Evolutionary conservation across 2,888 invertebrate genomes (phyloP).

Genomic region (Beris chalybata): DNA sequence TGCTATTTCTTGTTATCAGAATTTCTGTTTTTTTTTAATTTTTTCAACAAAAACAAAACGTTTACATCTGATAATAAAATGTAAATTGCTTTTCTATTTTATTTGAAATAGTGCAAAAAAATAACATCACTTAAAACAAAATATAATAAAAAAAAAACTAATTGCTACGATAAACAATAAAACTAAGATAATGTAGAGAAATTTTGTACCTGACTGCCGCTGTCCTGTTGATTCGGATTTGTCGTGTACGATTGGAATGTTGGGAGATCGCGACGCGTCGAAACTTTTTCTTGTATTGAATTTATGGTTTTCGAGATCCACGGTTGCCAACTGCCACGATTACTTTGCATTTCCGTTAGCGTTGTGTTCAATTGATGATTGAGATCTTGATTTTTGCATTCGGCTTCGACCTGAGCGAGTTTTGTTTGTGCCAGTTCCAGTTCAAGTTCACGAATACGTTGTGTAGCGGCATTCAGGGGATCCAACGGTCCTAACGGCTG

Average conservation of each 20-base stretch:
- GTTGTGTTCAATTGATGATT: slow-evolving; percentile 87
- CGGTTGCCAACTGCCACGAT: slow-evolving; percentile 71
- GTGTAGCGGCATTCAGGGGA: slow-evolving; percentile 51
- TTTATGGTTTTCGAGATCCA: slow-evolving; percentile 92
- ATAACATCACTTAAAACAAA: background rate
- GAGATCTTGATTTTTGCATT: slow-evolving; percentile 93
- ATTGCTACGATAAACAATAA: background rate
- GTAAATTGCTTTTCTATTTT: slow-evolving; percentile 1
- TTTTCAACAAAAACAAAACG: background rate
- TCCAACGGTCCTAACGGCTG: slow-evolving; percentile 52
- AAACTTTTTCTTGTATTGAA: slow-evolving; percentile 55
- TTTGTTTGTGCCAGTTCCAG: slow-evolving; percentile 96
- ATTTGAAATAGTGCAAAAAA: background rate
- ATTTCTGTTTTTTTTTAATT: too few species aligned
- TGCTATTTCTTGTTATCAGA: too few species aligned
- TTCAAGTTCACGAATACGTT: slow-evolving; percentile 84
- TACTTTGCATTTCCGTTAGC: slow-evolving; percentile 70
- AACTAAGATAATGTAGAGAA: slow-evolving; percentile 6
- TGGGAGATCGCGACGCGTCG: slow-evolving; percentile 47
- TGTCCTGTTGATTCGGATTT: background rate
- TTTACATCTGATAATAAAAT: background rate
- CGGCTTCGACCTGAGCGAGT: slow-evolving; percentile 93
- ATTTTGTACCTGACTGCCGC: slow-evolving; percentile 32
- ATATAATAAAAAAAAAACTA: background rate
- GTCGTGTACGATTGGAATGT: slow-evolving; percentile 56